Percentiles rank a stretch among this genome's conserved stretches.
phyloP scores from a whole-genome alignment of 2,113 vertebrate genomes.

The Gadus chalcogrammus region DNA sequence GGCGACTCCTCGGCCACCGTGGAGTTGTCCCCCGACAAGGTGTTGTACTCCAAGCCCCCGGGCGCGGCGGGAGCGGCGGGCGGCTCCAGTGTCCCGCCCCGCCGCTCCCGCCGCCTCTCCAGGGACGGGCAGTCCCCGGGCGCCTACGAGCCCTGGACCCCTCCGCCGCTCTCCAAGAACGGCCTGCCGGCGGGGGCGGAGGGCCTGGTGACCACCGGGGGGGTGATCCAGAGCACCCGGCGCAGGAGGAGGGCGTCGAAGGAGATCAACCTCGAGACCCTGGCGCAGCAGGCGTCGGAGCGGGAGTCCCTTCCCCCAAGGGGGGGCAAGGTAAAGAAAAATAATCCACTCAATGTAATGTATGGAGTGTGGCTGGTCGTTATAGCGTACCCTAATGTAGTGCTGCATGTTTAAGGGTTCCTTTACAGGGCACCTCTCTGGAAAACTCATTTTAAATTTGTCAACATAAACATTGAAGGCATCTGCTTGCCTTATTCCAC shows the following conservation, averaged over 20 bases:
- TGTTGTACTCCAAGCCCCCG: conserved; percentile 56
- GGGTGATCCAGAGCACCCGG: conserved; percentile 87
- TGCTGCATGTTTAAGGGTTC: no score
- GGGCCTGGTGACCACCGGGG: conserved; percentile 70
- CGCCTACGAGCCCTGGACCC: conserved; percentile 21
- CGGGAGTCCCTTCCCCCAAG: conserved; percentile 82
- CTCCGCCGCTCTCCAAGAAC: conserved; percentile 31
- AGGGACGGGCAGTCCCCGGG: conserved; percentile 83
- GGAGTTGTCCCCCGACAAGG: conserved; percentile 74
- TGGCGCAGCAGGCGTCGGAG: conserved; percentile 92
- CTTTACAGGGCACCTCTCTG: no score
- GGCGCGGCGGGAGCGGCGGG: conserved; percentile 61
- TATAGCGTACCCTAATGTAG: no score
- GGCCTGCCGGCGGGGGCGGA: conserved; percentile 59
- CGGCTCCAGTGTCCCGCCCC: conserved; percentile 65
- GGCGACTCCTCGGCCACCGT: conserved; percentile 58
- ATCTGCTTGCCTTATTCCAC: no score
- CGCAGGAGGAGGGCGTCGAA: conserved; percentile 85
- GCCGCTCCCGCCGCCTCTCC: conserved; percentile 93
- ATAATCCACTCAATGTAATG: no score
- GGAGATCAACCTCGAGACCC: conserved; percentile 92
- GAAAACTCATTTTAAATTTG: no score
- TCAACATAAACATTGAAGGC: no score
- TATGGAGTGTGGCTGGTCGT: no score
- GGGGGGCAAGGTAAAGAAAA: conserved; percentile 41